Evolutionary conservation across 2,797 vertebrate genomes (phyloP).

Genomic region (Oophaga sylvatica): DNA sequence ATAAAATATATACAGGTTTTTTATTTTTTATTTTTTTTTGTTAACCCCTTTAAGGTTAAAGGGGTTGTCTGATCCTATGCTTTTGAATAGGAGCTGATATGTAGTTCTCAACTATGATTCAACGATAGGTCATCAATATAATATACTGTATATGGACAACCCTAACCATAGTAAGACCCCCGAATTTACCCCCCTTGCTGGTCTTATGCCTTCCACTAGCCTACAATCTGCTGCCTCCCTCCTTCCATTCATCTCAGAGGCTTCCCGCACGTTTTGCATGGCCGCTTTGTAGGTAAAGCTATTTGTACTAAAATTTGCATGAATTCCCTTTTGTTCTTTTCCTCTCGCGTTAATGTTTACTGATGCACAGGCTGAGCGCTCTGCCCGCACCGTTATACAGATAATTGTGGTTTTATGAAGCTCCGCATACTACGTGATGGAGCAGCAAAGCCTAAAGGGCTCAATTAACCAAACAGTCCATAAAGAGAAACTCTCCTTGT

Average conservation of each 20-base stretch:
- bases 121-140: too few species aligned
- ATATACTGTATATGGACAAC: too few species aligned
- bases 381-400: slow-evolving; percentile 5
- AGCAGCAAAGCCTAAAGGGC: not conserved
- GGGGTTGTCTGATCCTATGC: too few species aligned
- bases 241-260: not conserved
- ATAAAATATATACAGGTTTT: too few species aligned
- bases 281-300: not conserved
- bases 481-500: not conserved
- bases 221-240: not conserved
- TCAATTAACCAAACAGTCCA: not conserved
- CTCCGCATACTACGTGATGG: not conserved
- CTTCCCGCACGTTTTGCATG: not conserved
- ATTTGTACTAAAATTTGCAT: slow-evolving; percentile 13
- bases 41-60: too few species aligned
- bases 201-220: too few species aligned
- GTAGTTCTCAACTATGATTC: too few species aligned
- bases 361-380: not conserved
- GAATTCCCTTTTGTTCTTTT: slow-evolving; percentile 5
- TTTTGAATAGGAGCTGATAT: too few species aligned
- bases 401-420: slow-evolving; percentile 23
- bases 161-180: too few species aligned
- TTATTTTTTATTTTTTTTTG: too few species aligned
- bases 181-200: not conserved
- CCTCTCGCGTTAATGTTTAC: not conserved